Evolutionary conservation across 1,140 invertebrate species (phyloP), one percentile per base, ranked within the genome.

Genomic region (Micrasema longulum): DNA sequence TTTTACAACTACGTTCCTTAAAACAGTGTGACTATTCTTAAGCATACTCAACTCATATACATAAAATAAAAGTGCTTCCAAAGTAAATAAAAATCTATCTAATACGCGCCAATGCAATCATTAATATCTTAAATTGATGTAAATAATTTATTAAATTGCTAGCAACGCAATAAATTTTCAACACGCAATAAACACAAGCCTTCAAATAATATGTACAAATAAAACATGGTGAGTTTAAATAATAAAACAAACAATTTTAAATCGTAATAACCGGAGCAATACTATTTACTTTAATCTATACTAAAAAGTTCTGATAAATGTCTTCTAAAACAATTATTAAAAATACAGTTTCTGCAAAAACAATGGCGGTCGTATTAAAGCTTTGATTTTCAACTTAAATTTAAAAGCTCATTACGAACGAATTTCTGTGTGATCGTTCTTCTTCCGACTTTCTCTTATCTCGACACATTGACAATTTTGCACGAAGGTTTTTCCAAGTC

Each of bases 51-150:
- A n/a, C n/a, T n/a, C n/a, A n/a, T n/a, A n/a, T n/a, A n/a, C n/a
- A n/a, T n/a, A n/a, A n/a, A n/a, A n/a, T n/a, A n/a, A n/a, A n/a
- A n/a, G 43, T 45, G 43, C 43, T 45, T 45, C 43, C 43, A 45
- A 45, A 45, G n/a, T 6, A 45, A 14, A 45, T 45, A 45, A 45
- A 45, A 16, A n/a, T n/a, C n/a, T n/a, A n/a, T n/a, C n/a, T 45
- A 16, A 14, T 14, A 16, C 18, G 43, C 9, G n/a, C 18, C 11
- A 45, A 16, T 16, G 16, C 12, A 45, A 45, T 45, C 43, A 45
- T 14, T 45, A 45, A 45, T 14, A 45, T 45, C n/a, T 14, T 45
- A 45, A 45, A 14, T 14, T 7, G n/a, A 1, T 14, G 3, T 45
- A 45, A 45, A 16, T 45, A 16, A 45, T 45, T 45, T n/a, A 4